A percentile compares a stretch with the other conserved stretches of the same genome.
phyloP scores from a whole-genome alignment of 2,797 vertebrate species.

The Coendou prehensilis region DNA sequence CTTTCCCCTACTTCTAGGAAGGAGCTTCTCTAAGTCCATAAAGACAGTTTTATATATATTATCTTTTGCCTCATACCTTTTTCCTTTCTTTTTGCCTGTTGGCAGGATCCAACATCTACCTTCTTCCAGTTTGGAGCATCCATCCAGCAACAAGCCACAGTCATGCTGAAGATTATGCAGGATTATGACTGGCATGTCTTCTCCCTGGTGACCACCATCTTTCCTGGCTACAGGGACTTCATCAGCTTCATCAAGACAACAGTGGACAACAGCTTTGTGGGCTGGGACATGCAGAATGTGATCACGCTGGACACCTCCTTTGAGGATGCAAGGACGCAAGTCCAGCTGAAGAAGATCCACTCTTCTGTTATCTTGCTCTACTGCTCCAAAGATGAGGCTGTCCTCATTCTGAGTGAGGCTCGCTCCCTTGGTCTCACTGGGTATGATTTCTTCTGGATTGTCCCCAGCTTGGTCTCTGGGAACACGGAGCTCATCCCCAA shows the following conservation, averaged over 20 bases:
- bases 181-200: slow-evolving; percentile 99
- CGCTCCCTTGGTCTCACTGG: slow-evolving; percentile 97
- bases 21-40: neutral
- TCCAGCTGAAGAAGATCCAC: slow-evolving; percentile 98
- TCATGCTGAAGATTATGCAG: slow-evolving; percentile 99
- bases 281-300: slow-evolving; percentile 98
- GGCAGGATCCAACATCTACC: slow-evolving; percentile 96
- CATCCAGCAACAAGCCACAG: slow-evolving; percentile 97
- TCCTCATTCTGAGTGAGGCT: slow-evolving; percentile 96
- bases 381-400: slow-evolving; percentile 97
- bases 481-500: slow-evolving; percentile 96
- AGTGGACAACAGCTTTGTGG: slow-evolving; percentile 98
- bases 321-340: slow-evolving; percentile 95
- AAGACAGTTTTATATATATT: neutral
- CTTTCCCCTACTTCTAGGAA: neutral
- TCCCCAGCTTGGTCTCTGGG: slow-evolving; percentile 96
- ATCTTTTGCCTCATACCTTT: slow-evolving; percentile 54
- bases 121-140: slow-evolving; percentile 99
- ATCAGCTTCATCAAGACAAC: slow-evolving; percentile 97
- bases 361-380: slow-evolving; percentile 97
- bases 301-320: slow-evolving; percentile 95
- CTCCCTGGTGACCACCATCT: slow-evolving; percentile 98
- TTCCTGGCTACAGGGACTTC: slow-evolving; percentile 98
- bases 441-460: slow-evolving; percentile 99
- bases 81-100: slow-evolving; percentile 66